Evolutionary conservation across 1,140 invertebrate genomes (phyloP), one percentile per base, ranked within the genome.

Genomic region (Psilanteris sp.): DNA sequence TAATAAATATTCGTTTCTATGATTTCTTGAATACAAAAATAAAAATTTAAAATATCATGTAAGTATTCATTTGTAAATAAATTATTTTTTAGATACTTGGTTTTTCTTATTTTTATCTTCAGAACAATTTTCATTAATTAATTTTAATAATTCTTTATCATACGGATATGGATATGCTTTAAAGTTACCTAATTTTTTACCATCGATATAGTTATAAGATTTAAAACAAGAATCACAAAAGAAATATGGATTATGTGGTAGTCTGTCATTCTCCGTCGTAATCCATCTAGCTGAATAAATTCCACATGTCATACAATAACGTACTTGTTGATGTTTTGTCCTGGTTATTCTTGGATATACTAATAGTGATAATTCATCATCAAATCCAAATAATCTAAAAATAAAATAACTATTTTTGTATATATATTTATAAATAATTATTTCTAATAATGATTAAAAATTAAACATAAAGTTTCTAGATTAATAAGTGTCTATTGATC

Each of bases 231-330:
- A 83, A 1, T 91, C 89, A 74, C 93, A 94, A 52, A 93, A 90
- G 78, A 90, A 93, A 4, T 91, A 90, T 6, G 92, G 91, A 83
- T 93, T 91, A 74, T 92, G 91, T 1, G 93, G 91, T 27, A 94
- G 87, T 10, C 90, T 82, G 3, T 89, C 82, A 41, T 91, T 92
- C 1, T 90, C 86, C 0, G 81, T 84, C 0, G 92, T 90, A 22
- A 93, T 86, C 90, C 92, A 94, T 24, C 89, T 87, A 22, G 37
- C 57, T 5, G 57, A 27, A 11, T 62, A 62, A 14, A 24, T 50
- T 7, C 57, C 44, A 20, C 36, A 43, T 0, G 46, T 64, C 34
- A 64, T 64, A 26, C 59, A 64, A 14, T 64, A 64, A 24, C 59
- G 59, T 6, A 29, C 37, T 5, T 11, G n/a, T 14, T 62, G 57